Percentiles rank a stretch among this genome's conserved stretches.
Conservation (phyloP, 1,140 invertebrate genomes). For the Drosophila burlai region DNA sequence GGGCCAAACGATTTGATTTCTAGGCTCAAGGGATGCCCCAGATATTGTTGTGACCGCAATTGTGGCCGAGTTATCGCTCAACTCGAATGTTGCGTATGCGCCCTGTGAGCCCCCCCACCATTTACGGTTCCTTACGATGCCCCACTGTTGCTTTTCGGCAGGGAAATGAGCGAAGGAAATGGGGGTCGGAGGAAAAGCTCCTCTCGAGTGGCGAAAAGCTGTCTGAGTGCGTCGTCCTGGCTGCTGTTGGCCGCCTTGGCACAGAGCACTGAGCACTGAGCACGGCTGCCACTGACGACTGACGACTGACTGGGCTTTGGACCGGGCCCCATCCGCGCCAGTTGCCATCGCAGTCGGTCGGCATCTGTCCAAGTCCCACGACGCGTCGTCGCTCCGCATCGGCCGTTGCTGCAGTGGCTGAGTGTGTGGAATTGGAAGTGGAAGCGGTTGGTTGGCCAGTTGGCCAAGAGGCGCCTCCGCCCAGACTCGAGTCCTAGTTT, state of each 20-base stretch:
- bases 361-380: conserved; percentile 74
- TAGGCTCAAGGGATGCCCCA: background rate
- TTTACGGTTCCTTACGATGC: conserved; percentile 3
- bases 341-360: conserved; percentile 57
- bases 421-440: conserved; percentile 17
- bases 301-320: conserved; percentile 7
- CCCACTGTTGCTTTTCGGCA: conserved; percentile 26
- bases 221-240: conserved; percentile 40
- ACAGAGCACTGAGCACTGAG: background rate
- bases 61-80: conserved; percentile 1
- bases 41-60: background rate
- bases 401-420: conserved; percentile 33
- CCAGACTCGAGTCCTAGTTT: background rate
- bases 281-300: background rate
- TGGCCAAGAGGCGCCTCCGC: conserved; percentile 44
- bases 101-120: conserved; percentile 23
- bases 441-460: conserved; percentile 27
- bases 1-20: background rate
- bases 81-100: conserved; percentile 47
- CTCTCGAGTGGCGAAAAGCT: conserved; percentile 26
- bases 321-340: conserved; percentile 24
- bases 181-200: background rate
- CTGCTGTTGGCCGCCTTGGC: conserved; percentile 10
- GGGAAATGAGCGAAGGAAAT: background rate
- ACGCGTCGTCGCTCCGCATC: conserved; percentile 59